Evolutionary conservation across 2,888 invertebrate species (phyloP).

Genomic region (Drepana falcataria): DNA sequence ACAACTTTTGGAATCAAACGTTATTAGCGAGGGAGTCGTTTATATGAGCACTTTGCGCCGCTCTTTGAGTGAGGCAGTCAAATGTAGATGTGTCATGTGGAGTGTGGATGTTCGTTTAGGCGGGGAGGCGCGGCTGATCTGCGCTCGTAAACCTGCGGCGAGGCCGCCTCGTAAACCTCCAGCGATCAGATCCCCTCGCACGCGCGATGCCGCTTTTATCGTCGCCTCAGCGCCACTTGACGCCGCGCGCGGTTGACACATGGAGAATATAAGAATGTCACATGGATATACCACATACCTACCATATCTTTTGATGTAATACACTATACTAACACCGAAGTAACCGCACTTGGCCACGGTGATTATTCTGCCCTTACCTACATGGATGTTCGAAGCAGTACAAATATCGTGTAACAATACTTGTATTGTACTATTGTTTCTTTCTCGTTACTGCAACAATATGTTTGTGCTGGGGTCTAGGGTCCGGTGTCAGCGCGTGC

Average conservation of each 20-base stretch:
- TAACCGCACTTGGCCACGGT: no score
- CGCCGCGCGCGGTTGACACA: no score
- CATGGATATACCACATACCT: no score
- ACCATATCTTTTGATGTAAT: no score
- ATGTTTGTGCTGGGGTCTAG: not conserved
- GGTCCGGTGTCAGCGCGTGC: not conserved
- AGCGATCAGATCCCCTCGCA: not conserved
- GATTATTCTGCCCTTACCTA: no score
- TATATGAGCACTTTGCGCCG: not conserved
- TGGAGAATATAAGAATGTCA: no score
- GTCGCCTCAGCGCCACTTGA: no score
- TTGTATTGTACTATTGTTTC: no score
- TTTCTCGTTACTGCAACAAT: not conserved
- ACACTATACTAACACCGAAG: no score
- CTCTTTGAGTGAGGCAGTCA: not conserved
- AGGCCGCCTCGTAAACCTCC: not conserved
- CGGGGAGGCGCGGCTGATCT: not conserved
- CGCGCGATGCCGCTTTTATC: not conserved
- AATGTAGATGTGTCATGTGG: not conserved
- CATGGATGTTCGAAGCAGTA: no score
- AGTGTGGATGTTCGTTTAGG: not conserved
- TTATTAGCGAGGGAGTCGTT: not conserved
- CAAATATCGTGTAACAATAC: not conserved
- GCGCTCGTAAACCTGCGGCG: not conserved
- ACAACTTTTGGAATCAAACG: not conserved